Conservation (phyloP, 2,113 vertebrate genomes). For the Mobula birostris region DNA sequence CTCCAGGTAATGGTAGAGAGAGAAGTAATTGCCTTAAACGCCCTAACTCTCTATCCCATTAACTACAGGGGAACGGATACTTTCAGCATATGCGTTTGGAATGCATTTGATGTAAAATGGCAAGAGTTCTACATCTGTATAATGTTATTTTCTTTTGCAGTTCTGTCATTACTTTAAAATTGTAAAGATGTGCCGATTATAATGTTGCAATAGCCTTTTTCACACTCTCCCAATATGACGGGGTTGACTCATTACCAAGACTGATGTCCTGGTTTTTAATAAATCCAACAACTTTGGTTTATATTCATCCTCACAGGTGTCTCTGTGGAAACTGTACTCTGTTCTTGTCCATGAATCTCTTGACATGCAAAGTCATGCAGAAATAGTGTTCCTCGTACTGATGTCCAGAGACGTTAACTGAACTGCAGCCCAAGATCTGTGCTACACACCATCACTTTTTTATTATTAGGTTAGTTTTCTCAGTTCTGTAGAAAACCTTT, state of each 20-base stretch:
- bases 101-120: no score
- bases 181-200: background rate
- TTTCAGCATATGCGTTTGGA: no score
- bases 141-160: no score
- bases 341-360: background rate
- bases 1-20: slow-evolving; percentile 67
- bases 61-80: no score
- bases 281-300: background rate
- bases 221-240: background rate
- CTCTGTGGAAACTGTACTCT: background rate
- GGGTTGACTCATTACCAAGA: background rate
- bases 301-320: background rate
- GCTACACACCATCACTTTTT: background rate
- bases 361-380: background rate
- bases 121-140: no score
- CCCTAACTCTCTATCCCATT: background rate
- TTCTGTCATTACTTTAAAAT: no score
- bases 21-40: background rate
- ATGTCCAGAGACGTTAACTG: background rate
- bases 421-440: background rate
- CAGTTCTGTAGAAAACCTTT: background rate
- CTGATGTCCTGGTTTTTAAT: background rate
- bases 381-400: background rate
- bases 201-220: background rate
- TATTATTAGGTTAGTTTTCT: background rate